Conservation (phyloP, 2,797 vertebrate species). For the Pampus argenteus region DNA sequence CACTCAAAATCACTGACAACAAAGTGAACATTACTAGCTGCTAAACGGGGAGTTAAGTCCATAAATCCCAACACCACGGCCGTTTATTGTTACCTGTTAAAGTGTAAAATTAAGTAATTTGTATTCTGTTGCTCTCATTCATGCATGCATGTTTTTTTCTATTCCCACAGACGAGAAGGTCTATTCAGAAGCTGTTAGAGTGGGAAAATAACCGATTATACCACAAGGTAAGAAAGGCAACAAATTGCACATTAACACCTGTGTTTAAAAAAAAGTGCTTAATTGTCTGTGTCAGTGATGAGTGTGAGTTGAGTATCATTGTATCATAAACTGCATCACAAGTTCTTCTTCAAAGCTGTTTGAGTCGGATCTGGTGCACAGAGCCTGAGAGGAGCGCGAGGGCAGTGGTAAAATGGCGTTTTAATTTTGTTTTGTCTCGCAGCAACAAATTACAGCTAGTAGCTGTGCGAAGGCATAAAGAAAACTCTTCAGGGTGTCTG, state of each 20-base stretch:
- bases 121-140: conserved; percentile 31
- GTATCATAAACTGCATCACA: conserved; percentile 52
- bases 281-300: conserved; percentile 51
- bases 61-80: conserved; percentile 77
- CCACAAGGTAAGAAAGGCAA: conserved; percentile 92
- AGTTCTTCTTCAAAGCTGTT: conserved; percentile 63
- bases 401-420: conserved; percentile 80
- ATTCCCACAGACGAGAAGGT: conserved; percentile 92
- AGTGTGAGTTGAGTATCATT: conserved; percentile 36
- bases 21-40: conserved; percentile 83
- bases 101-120: conserved; percentile 51
- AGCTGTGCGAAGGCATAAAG: conserved; percentile 79
- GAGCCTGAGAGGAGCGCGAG: conserved; percentile 66
- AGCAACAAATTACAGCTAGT: conserved; percentile 84
- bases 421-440: conserved; percentile 85
- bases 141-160: conserved; percentile 26
- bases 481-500: conserved; percentile 84
- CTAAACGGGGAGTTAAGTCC: conserved; percentile 79
- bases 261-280: conserved; percentile 61
- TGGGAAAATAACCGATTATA: conserved; percentile 99
- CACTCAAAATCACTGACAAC: conserved; percentile 73
- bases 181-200: conserved; percentile 98
- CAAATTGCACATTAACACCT: conserved; percentile 36
- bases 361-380: conserved; percentile 62
- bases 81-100: conserved; percentile 76